Base-by-base conservation (phyloP, 2,113 vertebrate species). In the Capra hircus region DNA sequence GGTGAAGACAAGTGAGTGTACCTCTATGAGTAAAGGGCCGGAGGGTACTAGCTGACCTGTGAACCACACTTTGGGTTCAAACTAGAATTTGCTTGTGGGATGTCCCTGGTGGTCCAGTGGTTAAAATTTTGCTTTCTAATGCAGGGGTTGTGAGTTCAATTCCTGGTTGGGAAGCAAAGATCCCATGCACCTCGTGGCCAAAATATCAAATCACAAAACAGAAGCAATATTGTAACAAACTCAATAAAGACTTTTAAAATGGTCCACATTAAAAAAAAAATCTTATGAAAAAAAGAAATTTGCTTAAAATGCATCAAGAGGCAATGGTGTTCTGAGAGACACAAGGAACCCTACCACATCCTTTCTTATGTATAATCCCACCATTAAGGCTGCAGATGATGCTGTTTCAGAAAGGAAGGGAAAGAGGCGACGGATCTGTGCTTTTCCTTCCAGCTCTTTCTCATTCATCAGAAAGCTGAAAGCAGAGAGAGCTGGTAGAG, bases 341-440 rank as follows among this genome's bases (percentile, higher is more conserved):
- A 45, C 19, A 40, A 83, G 48, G 60, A 50, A 45, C 7, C 28
- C n/a, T 43, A 1, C 8, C 15, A 11, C 50, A 12, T 30, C 27
- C 43, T 85, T 64, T 67, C 59, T 60, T 17, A 23, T 36, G 23
- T 10, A 5, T n/a, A 52, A 81, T 25, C 13, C 30, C 10, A 43
- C 4, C 30, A 43, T 1, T 50, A 25, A 11, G 3, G 15, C 27
- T 16, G 30, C 23, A 89, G 48, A 64, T 6, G 40, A 28, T 7
- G 91, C 71, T 25, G 83, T 71, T 25, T n/a, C 6, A n/a, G 64
- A 67, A 28, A 40, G 67, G 16, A 67, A 90, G 9, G n/a, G 82
- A n/a, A 45, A 53, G 84, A 36, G 53, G 33, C 1, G 0, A 40
- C 3, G 2, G 0, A 19, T 14, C 23, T n/a, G 59, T 60, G 52